Percentiles rank a stretch among this genome's conserved stretches.
These are phyloP conservation scores for Toxostoma redivivum DNA, from an alignment of 2,113 vertebrate genomes.

Conservation along the genomic window DNA sequence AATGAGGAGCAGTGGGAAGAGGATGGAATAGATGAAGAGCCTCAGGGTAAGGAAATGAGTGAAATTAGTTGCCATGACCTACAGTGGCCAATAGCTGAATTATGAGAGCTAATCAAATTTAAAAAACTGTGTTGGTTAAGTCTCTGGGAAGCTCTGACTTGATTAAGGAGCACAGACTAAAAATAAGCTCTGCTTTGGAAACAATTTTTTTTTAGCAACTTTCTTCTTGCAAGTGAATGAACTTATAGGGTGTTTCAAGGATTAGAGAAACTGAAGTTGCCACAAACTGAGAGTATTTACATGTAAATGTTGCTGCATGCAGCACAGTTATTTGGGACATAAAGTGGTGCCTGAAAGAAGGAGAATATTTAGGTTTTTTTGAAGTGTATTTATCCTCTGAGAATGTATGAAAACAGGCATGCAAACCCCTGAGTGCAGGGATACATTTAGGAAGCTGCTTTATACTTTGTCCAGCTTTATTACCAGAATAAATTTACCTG, in stretches of 20 bases:
- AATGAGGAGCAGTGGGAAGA: conserved; percentile 91
- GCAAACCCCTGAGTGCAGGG: neutral
- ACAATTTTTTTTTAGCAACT: neutral
- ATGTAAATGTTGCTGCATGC: neutral
- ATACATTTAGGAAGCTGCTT: neutral
- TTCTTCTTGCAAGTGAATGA: neutral
- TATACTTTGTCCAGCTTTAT: neutral
- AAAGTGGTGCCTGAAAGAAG: neutral
- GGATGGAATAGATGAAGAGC: conserved; percentile 82
- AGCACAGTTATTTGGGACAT: neutral
- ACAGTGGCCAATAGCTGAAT: neutral
- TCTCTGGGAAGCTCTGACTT: neutral
- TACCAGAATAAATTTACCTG: neutral
- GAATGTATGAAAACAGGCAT: neutral
- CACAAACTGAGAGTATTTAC: neutral
- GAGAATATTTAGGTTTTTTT: neutral
- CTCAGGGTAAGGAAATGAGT: conserved; percentile 70
- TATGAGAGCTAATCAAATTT: neutral
- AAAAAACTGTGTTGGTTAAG: neutral
- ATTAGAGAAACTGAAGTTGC: neutral
- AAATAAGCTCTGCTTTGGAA: neutral
- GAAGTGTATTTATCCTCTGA: neutral
- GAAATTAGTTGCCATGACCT: neutral
- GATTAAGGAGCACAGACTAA: neutral
- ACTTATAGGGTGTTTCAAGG: neutral